Conservation (phyloP, 2,888 invertebrate genomes). For the Acrobeloides nanus region DNA sequence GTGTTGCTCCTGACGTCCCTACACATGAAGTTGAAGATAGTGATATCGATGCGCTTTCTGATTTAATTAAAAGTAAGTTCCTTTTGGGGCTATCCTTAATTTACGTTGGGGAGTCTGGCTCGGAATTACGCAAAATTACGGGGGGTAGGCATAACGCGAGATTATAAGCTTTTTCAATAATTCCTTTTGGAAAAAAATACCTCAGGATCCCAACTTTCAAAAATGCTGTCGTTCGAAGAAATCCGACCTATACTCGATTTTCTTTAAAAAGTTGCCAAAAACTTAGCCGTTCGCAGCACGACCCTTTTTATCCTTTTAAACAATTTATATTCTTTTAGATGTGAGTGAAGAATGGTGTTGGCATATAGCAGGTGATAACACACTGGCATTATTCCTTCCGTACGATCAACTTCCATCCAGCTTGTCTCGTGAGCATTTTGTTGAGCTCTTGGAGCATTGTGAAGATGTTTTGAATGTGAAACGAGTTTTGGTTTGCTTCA, state of each 20-base stretch:
- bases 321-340: slow-evolving; percentile 16
- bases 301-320: background rate
- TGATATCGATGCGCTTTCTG: slow-evolving; percentile 12
- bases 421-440: slow-evolving; percentile 26
- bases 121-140: background rate
- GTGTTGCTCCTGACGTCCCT: slow-evolving; percentile 35
- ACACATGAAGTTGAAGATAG: slow-evolving; percentile 12
- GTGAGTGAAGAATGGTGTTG: slow-evolving; percentile 35
- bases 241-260: no score
- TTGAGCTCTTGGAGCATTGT: slow-evolving; percentile 27
- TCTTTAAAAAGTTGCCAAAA: no score
- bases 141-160: no score
- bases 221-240: no score
- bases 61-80: slow-evolving; percentile 17
- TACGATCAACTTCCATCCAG: slow-evolving; percentile 19
- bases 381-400: slow-evolving; percentile 29
- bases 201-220: no score
- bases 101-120: background rate
- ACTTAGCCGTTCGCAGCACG: no score
- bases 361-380: slow-evolving; percentile 25
- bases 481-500: slow-evolving; percentile 29
- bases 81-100: background rate
- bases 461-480: slow-evolving; percentile 26
- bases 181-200: no score
- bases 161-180: no score